Evolutionary conservation across 2,888 invertebrate genomes (phyloP).

Genomic region (Drosophila kokeensis): DNA sequence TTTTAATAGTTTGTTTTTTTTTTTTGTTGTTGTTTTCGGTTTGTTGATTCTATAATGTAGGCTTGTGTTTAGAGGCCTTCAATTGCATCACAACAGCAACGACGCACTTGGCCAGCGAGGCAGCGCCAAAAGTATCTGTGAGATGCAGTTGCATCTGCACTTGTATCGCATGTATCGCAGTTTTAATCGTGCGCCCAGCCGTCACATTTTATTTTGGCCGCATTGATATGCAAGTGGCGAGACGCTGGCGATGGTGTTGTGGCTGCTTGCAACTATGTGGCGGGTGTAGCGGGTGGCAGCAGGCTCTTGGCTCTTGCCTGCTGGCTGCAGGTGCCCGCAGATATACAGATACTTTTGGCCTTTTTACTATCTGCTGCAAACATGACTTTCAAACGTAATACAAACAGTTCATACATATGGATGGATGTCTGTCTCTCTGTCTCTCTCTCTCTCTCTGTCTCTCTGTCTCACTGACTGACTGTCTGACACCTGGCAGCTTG

Average conservation of each 20-base stretch:
- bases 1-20: constrained; percentile 26
- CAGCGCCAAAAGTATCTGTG: constrained; percentile 47
- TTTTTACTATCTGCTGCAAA: constrained; percentile 55
- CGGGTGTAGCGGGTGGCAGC: not conserved
- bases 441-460: not conserved
- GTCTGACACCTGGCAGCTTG: constrained; percentile 48
- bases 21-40: constrained; percentile 19
- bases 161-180: constrained; percentile 58
- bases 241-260: constrained; percentile 44
- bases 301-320: constrained; percentile 1
- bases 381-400: constrained; percentile 79
- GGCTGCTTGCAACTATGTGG: constrained; percentile 1
- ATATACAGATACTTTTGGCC: constrained; percentile 67
- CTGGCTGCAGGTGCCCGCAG: constrained; percentile 63
- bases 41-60: constrained; percentile 63
- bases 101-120: constrained; percentile 55
- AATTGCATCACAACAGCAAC: constrained; percentile 57
- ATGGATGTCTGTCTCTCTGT: constrained; percentile 42
- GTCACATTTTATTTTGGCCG: constrained; percentile 74
- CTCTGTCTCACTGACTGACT: constrained; percentile 21
- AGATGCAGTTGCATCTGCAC: constrained; percentile 64
- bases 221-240: constrained; percentile 76
- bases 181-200: constrained; percentile 69
- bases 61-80: constrained; percentile 56
- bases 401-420: constrained; percentile 77